Percentiles rank a stretch among this genome's conserved stretches.
Evolutionary conservation across 2,797 vertebrate species (phyloP).

Genomic region (Allobates femoralis): DNA sequence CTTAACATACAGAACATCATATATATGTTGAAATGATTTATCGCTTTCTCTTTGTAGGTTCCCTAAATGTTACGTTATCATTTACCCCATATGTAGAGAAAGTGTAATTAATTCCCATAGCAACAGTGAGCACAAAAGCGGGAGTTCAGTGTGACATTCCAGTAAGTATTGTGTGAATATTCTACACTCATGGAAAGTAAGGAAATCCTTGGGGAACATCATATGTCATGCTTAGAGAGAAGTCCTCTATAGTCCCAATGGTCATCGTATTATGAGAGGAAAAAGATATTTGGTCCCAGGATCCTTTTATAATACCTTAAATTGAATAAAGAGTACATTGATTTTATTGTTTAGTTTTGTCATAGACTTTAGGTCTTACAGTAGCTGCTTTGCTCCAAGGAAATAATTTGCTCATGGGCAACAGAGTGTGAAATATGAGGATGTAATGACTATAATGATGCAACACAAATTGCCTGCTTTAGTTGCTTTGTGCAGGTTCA

Average conservation of each 20-base stretch:
- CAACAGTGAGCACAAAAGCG: conserved; percentile 40
- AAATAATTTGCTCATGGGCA: not conserved
- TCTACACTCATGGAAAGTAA: not conserved
- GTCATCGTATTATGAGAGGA: conserved; percentile 7
- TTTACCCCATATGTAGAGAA: conserved; percentile 23
- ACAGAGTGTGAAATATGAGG: not conserved
- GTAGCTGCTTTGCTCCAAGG: not conserved
- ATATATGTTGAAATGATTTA: not conserved
- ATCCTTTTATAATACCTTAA: not conserved
- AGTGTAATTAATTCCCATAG: conserved; percentile 49
- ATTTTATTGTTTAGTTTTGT: not conserved
- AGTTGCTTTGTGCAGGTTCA: not conserved
- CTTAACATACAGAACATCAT: not conserved
- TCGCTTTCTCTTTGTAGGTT: not conserved
- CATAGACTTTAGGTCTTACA: not conserved
- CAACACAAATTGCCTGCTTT: not conserved
- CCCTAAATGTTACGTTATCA: conserved; percentile 17
- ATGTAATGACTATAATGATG: not conserved
- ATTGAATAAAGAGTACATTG: not conserved
- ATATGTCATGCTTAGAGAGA: not conserved
- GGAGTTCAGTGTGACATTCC: conserved; percentile 25
- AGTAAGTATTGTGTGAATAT: conserved; percentile 14
- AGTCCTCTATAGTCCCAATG: conserved; percentile 16
- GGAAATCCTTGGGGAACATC: conserved; percentile 37
- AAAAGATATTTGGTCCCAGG: not conserved